Evolutionary conservation across 2,797 vertebrate species (phyloP).

Genomic region (Chromis chromis): DNA sequence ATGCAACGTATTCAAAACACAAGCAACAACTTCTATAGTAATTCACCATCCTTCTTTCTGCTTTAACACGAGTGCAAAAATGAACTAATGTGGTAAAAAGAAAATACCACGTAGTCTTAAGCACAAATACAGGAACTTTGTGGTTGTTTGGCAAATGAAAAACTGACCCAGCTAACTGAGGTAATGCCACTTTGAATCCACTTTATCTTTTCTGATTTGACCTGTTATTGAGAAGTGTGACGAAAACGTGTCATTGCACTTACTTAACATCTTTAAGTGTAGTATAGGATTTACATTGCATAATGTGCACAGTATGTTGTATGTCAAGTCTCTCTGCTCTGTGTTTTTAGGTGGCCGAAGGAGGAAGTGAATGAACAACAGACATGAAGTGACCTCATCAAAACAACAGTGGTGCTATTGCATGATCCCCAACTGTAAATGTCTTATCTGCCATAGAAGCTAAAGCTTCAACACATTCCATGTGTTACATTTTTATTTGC

Average conservation of each 20-base stretch:
- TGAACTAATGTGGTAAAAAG: neutral
- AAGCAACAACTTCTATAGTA: neutral
- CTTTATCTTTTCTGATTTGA: neutral
- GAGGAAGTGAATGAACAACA: conserved; percentile 89
- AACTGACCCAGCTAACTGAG: neutral
- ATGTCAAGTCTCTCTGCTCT: conserved; percentile 10
- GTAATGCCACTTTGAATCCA: neutral
- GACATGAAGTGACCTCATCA: conserved; percentile 91
- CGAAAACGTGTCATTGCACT: neutral
- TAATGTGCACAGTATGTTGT: neutral
- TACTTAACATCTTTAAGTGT: neutral
- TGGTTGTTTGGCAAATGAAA: neutral
- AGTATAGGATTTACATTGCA: neutral
- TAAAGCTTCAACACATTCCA: conserved; percentile 56
- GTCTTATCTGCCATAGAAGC: conserved; percentile 60
- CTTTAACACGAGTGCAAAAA: neutral
- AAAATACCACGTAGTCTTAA: neutral
- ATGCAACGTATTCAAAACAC: neutral
- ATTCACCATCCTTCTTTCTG: neutral
- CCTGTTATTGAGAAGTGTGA: neutral
- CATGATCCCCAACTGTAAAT: conserved; percentile 91
- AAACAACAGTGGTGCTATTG: conserved; percentile 94
- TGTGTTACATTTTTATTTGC: conserved; percentile 36
- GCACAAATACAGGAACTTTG: conserved; percentile 39
- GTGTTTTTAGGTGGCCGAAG: conserved; percentile 86